phyloP scores from a whole-genome alignment of 2,113 vertebrate species.

The Progne subis region DNA sequence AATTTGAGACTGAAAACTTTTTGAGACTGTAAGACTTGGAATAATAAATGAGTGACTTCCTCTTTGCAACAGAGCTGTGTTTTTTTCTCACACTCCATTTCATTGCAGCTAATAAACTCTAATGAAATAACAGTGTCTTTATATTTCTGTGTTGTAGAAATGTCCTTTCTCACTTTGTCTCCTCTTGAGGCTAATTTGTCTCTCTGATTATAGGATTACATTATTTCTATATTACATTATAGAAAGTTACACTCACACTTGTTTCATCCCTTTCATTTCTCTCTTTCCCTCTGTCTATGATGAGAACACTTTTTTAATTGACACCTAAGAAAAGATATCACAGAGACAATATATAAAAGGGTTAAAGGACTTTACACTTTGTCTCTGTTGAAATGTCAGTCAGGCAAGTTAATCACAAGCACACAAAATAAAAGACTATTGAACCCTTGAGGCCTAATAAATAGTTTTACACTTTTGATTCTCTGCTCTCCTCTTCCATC shows the following conservation, averaged over 20 bases:
- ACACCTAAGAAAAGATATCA: background rate
- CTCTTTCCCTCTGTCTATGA: background rate
- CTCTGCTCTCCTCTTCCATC: background rate
- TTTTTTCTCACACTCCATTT: constrained; percentile 47
- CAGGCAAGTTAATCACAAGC: background rate
- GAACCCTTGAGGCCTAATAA: background rate
- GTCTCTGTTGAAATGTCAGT: constrained; percentile 18
- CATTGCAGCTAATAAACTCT: constrained; percentile 48
- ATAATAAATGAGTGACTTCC: constrained; percentile 52
- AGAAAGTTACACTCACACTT: background rate
- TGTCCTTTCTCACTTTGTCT: constrained; percentile 36
- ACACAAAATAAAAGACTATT: background rate
- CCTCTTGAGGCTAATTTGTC: constrained; percentile 20
- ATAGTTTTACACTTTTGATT: background rate
- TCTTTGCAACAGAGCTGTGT: background rate
- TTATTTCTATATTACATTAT: too few relatives aligned
- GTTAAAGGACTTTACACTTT: background rate
- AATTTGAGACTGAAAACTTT: background rate
- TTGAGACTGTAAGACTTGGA: background rate
- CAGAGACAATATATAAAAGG: background rate
- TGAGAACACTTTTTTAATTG: background rate
- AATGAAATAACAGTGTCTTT: constrained; percentile 14
- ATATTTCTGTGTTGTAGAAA: background rate
- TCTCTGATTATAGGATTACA: background rate
- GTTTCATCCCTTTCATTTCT: background rate